Conservation (phyloP, 1,140 invertebrate species). For the Drosophila pallidifrons region DNA sequence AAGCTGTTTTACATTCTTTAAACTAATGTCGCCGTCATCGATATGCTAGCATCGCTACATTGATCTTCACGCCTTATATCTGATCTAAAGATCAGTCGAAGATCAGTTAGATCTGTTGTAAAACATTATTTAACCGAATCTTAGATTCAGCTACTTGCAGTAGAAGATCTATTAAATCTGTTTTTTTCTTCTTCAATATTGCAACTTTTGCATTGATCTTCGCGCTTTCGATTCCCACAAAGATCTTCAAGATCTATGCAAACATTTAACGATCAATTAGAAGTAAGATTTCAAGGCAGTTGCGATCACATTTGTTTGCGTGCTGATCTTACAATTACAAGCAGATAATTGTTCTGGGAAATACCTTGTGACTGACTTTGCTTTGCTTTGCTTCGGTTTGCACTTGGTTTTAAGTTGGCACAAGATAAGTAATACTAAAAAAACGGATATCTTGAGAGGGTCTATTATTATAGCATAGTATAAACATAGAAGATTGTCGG, state of each 20-base stretch:
- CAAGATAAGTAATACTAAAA: conserved; percentile 14
- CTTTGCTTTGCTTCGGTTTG: conserved; percentile 6
- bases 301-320: background rate
- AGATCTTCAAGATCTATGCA: background rate
- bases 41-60: too few relatives aligned
- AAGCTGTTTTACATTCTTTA: too few relatives aligned
- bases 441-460: background rate
- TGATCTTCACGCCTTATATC: too few relatives aligned
- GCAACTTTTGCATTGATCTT: too few relatives aligned
- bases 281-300: background rate
- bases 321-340: background rate
- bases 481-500: background rate
- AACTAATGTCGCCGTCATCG: too few relatives aligned
- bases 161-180: too few relatives aligned
- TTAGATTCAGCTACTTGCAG: too few relatives aligned
- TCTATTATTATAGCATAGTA: background rate
- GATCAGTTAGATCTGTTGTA: too few relatives aligned
- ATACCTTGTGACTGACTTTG: conserved; percentile 1
- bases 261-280: background rate
- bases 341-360: conserved; percentile 19
- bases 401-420: conserved; percentile 12
- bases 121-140: too few relatives aligned
- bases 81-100: too few relatives aligned
- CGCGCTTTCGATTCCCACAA: too few relatives aligned
- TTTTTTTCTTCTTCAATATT: too few relatives aligned